A percentile compares a stretch with the other conserved stretches of the same genome.
Conservation (phyloP, 2,113 vertebrate genomes). For the Daubentonia madagascariensis region DNA sequence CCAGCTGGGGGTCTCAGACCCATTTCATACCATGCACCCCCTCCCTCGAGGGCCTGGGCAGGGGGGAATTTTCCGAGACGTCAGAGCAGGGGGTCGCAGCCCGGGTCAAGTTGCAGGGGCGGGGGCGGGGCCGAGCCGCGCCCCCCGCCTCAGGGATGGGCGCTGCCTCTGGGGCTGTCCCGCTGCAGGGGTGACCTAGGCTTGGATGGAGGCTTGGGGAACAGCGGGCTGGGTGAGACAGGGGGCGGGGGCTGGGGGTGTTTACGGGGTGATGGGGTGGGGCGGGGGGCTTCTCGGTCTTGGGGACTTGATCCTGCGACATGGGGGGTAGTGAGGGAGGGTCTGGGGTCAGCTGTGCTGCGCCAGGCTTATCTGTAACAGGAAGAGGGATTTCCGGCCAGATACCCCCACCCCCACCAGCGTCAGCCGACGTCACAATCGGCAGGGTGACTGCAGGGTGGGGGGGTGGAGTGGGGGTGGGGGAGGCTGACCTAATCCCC, state of each 20-base stretch:
- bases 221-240: neutral
- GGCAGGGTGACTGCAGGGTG: neutral
- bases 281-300: neutral
- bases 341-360: conserved; percentile 53
- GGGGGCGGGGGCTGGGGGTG: neutral
- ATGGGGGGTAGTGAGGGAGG: neutral
- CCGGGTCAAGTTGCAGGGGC: conserved; percentile 68
- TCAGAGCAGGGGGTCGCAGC: conserved; percentile 66
- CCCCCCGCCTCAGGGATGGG: neutral
- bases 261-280: neutral
- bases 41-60: conserved; percentile 82
- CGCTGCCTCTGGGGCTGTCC: neutral
- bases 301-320: conserved; percentile 45
- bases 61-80: conserved; percentile 74
- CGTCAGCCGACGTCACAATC: conserved; percentile 58
- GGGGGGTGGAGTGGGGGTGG: neutral
- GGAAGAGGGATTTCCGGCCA: conserved; percentile 77
- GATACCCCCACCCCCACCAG: neutral
- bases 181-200: neutral
- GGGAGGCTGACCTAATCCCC: neutral
- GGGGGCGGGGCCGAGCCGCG: conserved; percentile 29
- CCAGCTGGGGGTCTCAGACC: conserved; percentile 63
- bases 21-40: conserved; percentile 69
- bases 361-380: conserved; percentile 62
- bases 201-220: neutral